Base-by-base conservation (phyloP, 2,113 vertebrate genomes). In the Hippopotamus amphibius region DNA sequence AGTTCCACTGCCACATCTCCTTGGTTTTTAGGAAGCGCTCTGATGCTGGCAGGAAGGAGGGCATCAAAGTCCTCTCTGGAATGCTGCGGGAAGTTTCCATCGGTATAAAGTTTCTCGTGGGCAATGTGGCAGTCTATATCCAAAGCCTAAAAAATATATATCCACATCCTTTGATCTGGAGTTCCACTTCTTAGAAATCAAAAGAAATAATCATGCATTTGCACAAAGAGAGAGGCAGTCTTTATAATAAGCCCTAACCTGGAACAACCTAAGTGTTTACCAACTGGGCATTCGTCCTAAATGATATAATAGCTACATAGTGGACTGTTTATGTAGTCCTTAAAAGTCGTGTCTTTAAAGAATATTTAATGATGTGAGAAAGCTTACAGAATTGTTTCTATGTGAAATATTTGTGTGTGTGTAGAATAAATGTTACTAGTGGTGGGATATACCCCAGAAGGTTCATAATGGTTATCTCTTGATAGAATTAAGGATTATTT, bases 121-220 rank as follows among this genome's bases (percentile, higher is more conserved):
- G 21, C 71, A 81, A 21, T 55, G 59, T 43, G 88, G 37, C 28
- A 28, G 22, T 48, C 1, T 72, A 10, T 43, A n/a, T 55, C 46
- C 48, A 90, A 93, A 95, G 16, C 24, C 55, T 83, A 33, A 65
- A 85, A 82, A 91, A 19, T 37, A 41, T 28, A 65, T 26, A 59
- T 26, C 68, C 43, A 69, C 11, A 55, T 63, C 84, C 65, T 90
- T 79, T 50, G 7, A 95, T 59, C 66, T 93, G 43, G 41, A 83
- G 82, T 66, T 71, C 43, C 9, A 81, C 63, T 81, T 96, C 72
- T 50, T 94, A 74, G 43, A 93, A 88, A 66, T 90, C 87, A 80
- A 68, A 57, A 65, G 87, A 89, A 86, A 41, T 41, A 15, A 82
- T 69, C 74, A 66, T 48, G 95, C 76, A 69, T 65, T 68, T 80